Conservation (phyloP, 2,797 vertebrate species). For the Bradypodion ventrale region DNA sequence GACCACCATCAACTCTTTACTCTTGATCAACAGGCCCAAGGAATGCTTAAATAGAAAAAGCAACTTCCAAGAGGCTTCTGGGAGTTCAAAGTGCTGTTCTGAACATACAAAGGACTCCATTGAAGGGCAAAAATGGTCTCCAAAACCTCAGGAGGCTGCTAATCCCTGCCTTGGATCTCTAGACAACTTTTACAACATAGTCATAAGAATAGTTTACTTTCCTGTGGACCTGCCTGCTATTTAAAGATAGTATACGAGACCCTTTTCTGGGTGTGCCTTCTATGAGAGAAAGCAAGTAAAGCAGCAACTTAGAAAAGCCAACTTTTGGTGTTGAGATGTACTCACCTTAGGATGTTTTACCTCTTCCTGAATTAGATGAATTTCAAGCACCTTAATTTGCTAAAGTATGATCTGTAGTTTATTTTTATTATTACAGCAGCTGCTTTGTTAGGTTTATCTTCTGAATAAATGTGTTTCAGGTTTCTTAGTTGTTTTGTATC, state of each 20-base stretch:
- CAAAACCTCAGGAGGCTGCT: too few species aligned
- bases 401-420: neutral
- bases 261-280: neutral
- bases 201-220: neutral
- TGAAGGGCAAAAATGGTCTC: too few species aligned
- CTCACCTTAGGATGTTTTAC: neutral
- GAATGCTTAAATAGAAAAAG: too few species aligned
- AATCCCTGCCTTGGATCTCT: too few species aligned
- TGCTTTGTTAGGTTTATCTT: neutral
- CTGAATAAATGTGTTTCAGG: neutral
- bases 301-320: neutral
- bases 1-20: too few species aligned
- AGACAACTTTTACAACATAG: too few species aligned
- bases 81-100: too few species aligned
- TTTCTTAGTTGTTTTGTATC: neutral
- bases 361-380: too few species aligned
- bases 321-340: neutral
- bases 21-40: too few species aligned
- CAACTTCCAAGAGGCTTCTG: too few species aligned
- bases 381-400: neutral
- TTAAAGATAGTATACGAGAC: neutral
- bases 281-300: neutral
- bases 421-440: neutral
- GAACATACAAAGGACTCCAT: too few species aligned
- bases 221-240: neutral